Conservation (phyloP, 2,113 vertebrate species). For the Alosa alosa region DNA sequence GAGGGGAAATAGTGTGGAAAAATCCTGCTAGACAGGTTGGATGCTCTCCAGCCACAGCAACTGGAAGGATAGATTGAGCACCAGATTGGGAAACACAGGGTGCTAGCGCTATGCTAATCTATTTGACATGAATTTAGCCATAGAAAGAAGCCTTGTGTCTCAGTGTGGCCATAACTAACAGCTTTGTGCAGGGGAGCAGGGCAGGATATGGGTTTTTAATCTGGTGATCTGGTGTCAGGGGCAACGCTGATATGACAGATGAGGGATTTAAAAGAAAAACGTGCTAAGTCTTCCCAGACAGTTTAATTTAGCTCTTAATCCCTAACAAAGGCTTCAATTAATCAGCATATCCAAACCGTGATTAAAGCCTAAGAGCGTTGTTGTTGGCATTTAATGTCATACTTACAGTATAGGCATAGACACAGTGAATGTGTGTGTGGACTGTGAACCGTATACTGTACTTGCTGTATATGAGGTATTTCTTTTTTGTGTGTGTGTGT, state of each 20-base stretch:
- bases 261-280: constrained; percentile 1
- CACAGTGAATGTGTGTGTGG: background rate
- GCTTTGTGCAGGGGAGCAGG: background rate
- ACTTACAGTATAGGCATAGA: background rate
- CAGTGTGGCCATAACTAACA: background rate
- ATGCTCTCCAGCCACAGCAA: background rate
- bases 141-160: background rate
- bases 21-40: background rate
- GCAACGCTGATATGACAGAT: background rate
- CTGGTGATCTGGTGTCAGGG: background rate
- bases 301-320: background rate
- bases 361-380: background rate
- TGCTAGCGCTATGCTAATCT: background rate
- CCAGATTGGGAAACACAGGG: background rate
- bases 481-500: constrained; percentile 7
- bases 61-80: background rate
- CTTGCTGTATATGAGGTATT: background rate
- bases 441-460: background rate
- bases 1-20: constrained; percentile 4
- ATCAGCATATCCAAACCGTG: background rate
- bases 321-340: background rate
- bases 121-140: background rate
- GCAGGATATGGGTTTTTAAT: background rate
- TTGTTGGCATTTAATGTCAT: background rate
- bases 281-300: background rate